These are phyloP conservation scores for Gymnopithys bicolor DNA, from an alignment of 2,797 vertebrate genomes.

Conservation along the genomic window DNA sequence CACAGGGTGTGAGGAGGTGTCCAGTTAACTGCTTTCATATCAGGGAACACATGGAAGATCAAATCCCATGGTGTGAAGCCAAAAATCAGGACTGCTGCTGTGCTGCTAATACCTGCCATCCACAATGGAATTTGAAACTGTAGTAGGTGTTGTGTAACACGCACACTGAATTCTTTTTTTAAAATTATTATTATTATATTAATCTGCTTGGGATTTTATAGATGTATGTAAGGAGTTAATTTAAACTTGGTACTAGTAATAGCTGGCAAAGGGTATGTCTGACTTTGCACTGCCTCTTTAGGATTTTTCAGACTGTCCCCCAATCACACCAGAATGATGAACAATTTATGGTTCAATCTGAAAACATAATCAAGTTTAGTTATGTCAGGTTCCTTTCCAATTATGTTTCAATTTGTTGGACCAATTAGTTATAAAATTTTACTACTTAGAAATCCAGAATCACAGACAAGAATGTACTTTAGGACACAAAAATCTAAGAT, in stretches of 20 bases:
- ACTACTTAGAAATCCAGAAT: background rate
- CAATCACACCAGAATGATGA: background rate
- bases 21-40: background rate
- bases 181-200: background rate
- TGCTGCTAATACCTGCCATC: background rate
- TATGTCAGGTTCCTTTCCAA: background rate
- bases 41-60: background rate
- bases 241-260: background rate
- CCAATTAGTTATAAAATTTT: background rate
- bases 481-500: background rate
- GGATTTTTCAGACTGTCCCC: background rate
- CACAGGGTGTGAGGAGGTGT: rapidly evolving
- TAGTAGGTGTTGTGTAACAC: background rate
- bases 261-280: background rate
- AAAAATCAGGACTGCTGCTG: background rate
- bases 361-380: background rate
- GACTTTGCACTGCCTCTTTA: background rate
- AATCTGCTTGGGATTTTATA: background rate
- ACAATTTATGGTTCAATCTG: background rate
- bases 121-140: background rate
- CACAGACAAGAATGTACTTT: background rate
- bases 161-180: background rate
- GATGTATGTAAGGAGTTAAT: background rate
- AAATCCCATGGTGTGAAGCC: background rate
- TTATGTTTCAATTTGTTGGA: background rate